These are phyloP conservation scores for Chaetoderma sp. DNA, from an alignment of 2,888 invertebrate species.

Conservation along the genomic window DNA sequence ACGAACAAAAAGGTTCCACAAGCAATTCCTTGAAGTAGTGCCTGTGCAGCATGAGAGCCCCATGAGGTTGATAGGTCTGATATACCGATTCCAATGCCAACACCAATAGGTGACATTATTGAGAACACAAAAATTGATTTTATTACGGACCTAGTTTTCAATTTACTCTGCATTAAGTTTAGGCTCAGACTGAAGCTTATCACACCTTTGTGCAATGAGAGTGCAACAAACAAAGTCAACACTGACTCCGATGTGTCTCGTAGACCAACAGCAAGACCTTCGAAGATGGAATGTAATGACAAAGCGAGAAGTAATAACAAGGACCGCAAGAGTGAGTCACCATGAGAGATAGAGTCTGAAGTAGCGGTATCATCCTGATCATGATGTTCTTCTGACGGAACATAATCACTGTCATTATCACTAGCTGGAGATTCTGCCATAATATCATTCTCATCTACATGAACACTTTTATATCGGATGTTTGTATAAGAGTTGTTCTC, in stretches of 20 bases:
- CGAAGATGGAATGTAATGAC: conserved; percentile 75
- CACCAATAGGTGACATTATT: conserved; percentile 78
- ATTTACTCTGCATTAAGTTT: conserved; percentile 71
- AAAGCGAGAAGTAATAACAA: conserved; percentile 72
- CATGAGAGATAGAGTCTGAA: conserved; percentile 30
- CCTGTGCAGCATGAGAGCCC: conserved; percentile 61
- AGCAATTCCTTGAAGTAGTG: conserved; percentile 83
- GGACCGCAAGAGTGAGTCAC: conserved; percentile 71
- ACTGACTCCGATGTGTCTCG: conserved; percentile 64
- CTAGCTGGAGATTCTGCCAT: too few relatives aligned
- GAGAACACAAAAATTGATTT: conserved; percentile 71
- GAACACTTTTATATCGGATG: too few relatives aligned
- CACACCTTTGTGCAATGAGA: conserved; percentile 74
- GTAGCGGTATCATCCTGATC: conserved; percentile 2
- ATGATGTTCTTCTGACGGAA: not conserved
- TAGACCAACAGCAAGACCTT: conserved; percentile 75
- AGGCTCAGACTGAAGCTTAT: conserved; percentile 75
- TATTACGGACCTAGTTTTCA: conserved; percentile 65
- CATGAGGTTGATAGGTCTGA: conserved; percentile 58
- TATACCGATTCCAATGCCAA: conserved; percentile 75
- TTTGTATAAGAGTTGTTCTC: too few relatives aligned
- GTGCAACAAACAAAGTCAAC: conserved; percentile 72
- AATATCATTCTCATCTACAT: too few relatives aligned
- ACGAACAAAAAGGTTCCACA: conserved; percentile 94
- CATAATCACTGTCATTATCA: not conserved